phyloP scores from a whole-genome alignment of 2,113 vertebrate genomes.

The Chauna torquata region DNA sequence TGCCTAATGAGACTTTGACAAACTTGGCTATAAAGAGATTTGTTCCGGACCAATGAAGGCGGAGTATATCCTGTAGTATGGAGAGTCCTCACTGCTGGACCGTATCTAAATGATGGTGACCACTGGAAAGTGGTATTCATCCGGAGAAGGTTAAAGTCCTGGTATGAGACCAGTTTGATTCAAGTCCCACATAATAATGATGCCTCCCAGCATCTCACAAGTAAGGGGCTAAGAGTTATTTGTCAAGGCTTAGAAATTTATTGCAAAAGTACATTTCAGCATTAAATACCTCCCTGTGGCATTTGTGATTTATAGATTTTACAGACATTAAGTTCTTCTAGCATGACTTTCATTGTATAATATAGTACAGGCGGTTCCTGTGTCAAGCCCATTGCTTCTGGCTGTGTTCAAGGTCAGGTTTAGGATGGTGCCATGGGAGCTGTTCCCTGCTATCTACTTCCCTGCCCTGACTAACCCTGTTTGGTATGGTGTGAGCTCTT shows the following conservation, averaged over 20 bases:
- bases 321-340: not conserved
- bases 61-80: not conserved
- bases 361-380: not conserved
- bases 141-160: not conserved
- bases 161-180: not conserved
- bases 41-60: not conserved
- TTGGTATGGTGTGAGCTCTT: not conserved
- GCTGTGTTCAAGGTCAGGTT: not conserved
- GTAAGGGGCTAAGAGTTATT: not conserved
- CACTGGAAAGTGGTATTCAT: not conserved
- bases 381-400: not conserved
- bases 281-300: not conserved
- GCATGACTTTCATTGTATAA: not conserved
- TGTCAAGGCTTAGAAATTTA: not conserved
- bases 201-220: not conserved
- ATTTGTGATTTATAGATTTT: constrained; percentile 17
- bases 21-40: not conserved
- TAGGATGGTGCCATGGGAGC: not conserved
- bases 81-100: not conserved
- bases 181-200: not conserved
- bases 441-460: not conserved
- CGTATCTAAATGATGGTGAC: not conserved
- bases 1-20: not conserved
- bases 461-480: not conserved
- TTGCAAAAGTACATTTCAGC: not conserved